phyloP scores from a whole-genome alignment of 2,113 vertebrate species.

The Ptychochromis oligacanthus region DNA sequence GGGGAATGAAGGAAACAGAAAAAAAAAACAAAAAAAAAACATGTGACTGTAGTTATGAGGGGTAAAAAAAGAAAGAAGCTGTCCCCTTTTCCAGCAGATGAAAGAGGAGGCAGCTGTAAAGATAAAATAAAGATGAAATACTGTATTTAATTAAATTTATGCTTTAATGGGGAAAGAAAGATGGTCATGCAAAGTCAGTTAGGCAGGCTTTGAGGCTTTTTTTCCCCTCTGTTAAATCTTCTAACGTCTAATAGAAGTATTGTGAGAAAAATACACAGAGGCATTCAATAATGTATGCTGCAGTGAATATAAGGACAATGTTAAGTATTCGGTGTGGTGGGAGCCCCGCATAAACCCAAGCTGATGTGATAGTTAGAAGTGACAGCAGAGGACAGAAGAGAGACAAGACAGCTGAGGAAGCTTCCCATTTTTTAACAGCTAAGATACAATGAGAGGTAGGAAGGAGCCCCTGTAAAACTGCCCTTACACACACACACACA shows the following conservation, averaged over 20 bases:
- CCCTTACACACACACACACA: neutral
- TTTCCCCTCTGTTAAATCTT: neutral
- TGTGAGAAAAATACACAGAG: neutral
- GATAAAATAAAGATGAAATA: slow-evolving; percentile 2
- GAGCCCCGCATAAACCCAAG: neutral
- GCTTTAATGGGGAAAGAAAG: neutral
- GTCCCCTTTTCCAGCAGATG: neutral
- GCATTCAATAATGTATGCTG: slow-evolving; percentile 20
- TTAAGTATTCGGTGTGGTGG: slow-evolving; percentile 1
- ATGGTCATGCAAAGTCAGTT: neutral
- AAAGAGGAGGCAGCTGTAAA: neutral
- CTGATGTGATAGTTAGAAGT: neutral
- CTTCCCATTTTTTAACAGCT: neutral
- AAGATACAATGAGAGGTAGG: neutral
- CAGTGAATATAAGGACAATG: neutral
- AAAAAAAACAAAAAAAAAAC: too few relatives aligned
- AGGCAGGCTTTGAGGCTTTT: neutral
- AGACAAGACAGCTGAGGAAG: neutral
- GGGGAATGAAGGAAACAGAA: neutral
- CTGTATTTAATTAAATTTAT: neutral
- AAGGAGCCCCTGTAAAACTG: neutral
- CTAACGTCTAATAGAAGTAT: neutral
- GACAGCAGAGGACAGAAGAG: slow-evolving; percentile 16
- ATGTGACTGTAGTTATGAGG: neutral
- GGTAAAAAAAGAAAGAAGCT: neutral